A percentile compares a stretch with the other conserved stretches of the same genome.
Evolutionary conservation across 2,888 invertebrate genomes (phyloP).

Genomic region (Aspidiotus destructor): DNA sequence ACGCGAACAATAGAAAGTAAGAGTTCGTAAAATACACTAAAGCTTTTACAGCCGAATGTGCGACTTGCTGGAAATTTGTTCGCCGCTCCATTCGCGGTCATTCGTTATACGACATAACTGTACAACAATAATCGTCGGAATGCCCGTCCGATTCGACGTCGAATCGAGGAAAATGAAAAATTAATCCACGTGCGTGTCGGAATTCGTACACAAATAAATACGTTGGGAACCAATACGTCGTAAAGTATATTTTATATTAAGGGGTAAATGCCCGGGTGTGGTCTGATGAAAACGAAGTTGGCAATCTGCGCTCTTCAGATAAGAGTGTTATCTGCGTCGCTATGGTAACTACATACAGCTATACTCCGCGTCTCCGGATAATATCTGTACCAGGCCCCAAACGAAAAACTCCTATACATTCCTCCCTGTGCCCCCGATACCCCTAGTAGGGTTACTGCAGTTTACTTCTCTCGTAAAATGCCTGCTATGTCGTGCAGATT

Average conservation of each 20-base stretch:
- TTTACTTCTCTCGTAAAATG: slow-evolving; percentile 9
- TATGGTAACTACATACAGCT: slow-evolving; percentile 21
- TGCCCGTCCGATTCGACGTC: too few relatives aligned
- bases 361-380: slow-evolving; percentile 13
- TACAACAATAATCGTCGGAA: too few relatives aligned
- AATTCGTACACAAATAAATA: slow-evolving; percentile 3
- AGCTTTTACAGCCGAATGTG: too few relatives aligned
- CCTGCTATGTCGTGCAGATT: not conserved
- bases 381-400: slow-evolving; percentile 10
- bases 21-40: not conserved
- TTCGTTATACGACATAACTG: too few relatives aligned
- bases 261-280: slow-evolving; percentile 33
- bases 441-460: not conserved
- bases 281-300: slow-evolving; percentile 34
- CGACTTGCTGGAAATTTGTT: too few relatives aligned
- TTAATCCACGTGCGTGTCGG: slow-evolving; percentile 3
- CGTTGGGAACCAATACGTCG: slow-evolving; percentile 29
- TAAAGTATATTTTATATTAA: slow-evolving; percentile 28
- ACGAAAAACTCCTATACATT: slow-evolving; percentile 22
- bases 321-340: slow-evolving; percentile 33
- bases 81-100: too few relatives aligned
- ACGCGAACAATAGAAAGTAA: slow-evolving; percentile 1
- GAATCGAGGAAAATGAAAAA: not conserved
- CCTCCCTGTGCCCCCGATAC: not conserved
- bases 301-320: slow-evolving; percentile 33